Evolutionary conservation across 2,113 vertebrate genomes (phyloP).

Genomic region (Callocephalon fimbriatum): DNA sequence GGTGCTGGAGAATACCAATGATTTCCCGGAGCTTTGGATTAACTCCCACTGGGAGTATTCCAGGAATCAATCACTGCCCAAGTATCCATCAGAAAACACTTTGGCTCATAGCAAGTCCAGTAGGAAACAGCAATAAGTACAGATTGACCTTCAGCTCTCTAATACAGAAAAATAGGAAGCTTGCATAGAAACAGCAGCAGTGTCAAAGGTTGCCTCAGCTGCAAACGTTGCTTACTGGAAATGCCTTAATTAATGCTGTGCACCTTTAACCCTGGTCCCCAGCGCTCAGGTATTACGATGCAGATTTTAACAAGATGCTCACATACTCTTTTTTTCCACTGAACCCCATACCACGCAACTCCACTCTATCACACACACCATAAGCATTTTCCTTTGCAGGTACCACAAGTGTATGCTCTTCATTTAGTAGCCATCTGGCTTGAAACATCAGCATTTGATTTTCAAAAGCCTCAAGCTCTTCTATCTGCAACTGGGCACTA

Average conservation of each 20-base stretch:
- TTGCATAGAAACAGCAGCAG: background rate
- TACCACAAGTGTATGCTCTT: background rate
- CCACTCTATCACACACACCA: fast-evolving
- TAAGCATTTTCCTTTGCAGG: background rate
- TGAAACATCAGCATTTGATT: background rate
- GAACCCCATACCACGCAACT: background rate
- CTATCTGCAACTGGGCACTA: background rate
- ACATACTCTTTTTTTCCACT: background rate
- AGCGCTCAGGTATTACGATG: background rate
- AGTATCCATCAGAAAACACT: background rate
- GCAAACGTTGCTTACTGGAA: background rate
- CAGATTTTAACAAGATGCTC: background rate
- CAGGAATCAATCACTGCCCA: background rate
- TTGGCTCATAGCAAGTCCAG: background rate
- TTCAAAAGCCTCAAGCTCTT: background rate
- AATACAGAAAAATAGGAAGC: background rate
- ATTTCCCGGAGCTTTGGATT: background rate
- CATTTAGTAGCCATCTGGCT: background rate
- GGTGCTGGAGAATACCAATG: background rate
- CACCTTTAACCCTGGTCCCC: background rate
- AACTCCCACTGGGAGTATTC: background rate
- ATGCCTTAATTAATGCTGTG: background rate
- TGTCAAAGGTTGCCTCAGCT: background rate
- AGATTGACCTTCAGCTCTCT: background rate
- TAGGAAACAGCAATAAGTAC: background rate